A percentile compares a stretch with the other conserved stretches of the same genome.
These are phyloP conservation scores for Ceyx erithaca DNA, from an alignment of 2,797 vertebrate species.

Conservation along the genomic window DNA sequence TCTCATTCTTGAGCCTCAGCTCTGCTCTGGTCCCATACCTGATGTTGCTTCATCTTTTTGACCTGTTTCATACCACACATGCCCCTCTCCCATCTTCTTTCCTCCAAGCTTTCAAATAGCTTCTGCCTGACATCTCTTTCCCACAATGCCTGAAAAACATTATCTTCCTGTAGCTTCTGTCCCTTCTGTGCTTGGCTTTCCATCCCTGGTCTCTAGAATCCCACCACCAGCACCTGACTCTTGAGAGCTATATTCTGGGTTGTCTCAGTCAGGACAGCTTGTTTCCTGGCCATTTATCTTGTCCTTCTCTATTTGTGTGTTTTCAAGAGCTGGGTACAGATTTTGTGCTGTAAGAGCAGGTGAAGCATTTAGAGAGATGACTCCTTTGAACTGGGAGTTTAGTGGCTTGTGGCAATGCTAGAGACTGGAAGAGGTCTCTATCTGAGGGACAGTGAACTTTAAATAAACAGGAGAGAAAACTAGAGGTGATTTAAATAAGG, in stretches of 20 bases:
- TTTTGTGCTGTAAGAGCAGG: not conserved
- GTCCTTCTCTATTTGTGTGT: not conserved
- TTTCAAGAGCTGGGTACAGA: conserved; percentile 1
- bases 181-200: not conserved
- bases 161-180: not conserved
- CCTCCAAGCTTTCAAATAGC: not conserved
- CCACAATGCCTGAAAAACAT: not conserved
- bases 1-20: not conserved
- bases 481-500: conserved; percentile 12
- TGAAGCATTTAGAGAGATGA: conserved; percentile 36
- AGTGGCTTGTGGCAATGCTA: not conserved
- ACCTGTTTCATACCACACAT: not conserved
- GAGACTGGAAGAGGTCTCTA: conserved; percentile 35
- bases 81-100: not conserved
- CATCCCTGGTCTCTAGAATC: not conserved
- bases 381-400: conserved; percentile 57
- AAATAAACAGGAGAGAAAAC: conserved; percentile 7
- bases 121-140: not conserved
- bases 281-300: not conserved
- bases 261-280: not conserved
- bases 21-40: not conserved
- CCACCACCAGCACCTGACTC: not conserved
- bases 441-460: not conserved
- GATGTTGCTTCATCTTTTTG: not conserved
- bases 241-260: not conserved